Evolutionary conservation across 2,797 vertebrate species (phyloP), one percentile per base, ranked within the genome.

Genomic region (Galago senegalensis): DNA sequence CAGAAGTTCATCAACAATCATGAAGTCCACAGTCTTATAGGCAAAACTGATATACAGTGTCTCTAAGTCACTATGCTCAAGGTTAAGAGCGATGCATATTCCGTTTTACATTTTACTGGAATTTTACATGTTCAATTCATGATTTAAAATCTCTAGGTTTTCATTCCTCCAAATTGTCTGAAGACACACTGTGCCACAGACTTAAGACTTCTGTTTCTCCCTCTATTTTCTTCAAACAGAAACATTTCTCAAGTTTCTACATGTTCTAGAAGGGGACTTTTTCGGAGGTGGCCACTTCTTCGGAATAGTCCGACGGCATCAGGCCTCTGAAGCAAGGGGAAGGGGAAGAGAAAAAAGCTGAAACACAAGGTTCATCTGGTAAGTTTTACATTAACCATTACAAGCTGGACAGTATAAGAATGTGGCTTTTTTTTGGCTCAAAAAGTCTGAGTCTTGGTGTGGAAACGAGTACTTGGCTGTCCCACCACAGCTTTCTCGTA

Each of bases 341-440:
- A 98, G 97, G 98, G 98, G 98, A 98, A 98, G 98, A 98, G 96
- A 98, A 99, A 99, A 96, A 99, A 99, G 99, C 99, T 99, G 99
- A 99, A 99, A 99, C 99, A 99, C 99, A 99, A 99, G 99, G 99
- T 99, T 99, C 99, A 99, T 99, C 99, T 99, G 99, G 98, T 99
- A 99, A 99, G 99, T 99, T 99, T 99, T 99, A 99, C 99, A 99
- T 99, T 99, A 99, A 99, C 99, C 99, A 99, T 99, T 99, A 99
- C 98, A 99, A 99, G 99, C 99, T 99, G 99, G 99, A 99, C 99
- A 99, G 99, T 99, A 98, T 99, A 99, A 99, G 98, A 99, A 99
- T 99, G 99, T 99, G 99, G 98, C 98, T 99, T 99, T 99, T 98
- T 93, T 97, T 99, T 99, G 99, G 99, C 99, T 99, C 99, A 99